Conservation (phyloP, 64 coral and sea anemone species). For the Porites lutea region DNA sequence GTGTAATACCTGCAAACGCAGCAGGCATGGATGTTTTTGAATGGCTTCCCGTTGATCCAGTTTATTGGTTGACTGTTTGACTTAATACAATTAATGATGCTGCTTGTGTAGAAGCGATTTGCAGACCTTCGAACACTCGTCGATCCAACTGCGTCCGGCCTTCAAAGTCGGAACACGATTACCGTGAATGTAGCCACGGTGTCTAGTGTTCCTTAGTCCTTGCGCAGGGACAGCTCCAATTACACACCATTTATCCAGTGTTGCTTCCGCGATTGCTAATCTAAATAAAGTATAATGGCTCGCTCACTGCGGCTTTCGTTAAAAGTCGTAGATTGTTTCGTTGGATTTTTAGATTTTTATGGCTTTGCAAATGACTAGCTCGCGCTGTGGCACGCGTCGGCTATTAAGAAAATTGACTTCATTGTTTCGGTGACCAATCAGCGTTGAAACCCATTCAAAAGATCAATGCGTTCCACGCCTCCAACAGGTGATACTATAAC, state of each 20-base stretch:
- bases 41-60: not conserved
- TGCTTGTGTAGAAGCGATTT: not conserved
- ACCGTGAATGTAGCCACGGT: not conserved
- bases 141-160: not conserved
- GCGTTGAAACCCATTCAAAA: not conserved
- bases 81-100: not conserved
- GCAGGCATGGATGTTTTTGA: not conserved
- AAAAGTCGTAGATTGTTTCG: not conserved
- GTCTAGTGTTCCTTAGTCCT: not conserved
- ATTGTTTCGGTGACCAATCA: conserved; percentile 64
- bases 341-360: conserved; percentile 1
- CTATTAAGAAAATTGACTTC: conserved; percentile 49
- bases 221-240: not conserved
- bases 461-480: conserved; percentile 58
- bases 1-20: not conserved
- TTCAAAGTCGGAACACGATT: not conserved
- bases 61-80: conserved; percentile 18
- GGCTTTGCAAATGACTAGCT: conserved; percentile 35
- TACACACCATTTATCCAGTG: not conserved
- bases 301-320: not conserved
- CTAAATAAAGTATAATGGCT: not conserved
- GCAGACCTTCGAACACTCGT: not conserved
- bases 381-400: conserved; percentile 65
- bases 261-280: not conserved
- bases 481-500: conserved; percentile 69